Percentiles rank a stretch among this genome's conserved stretches.
Conservation (phyloP, 2,888 invertebrate species). For the Geophilus truncorum region DNA sequence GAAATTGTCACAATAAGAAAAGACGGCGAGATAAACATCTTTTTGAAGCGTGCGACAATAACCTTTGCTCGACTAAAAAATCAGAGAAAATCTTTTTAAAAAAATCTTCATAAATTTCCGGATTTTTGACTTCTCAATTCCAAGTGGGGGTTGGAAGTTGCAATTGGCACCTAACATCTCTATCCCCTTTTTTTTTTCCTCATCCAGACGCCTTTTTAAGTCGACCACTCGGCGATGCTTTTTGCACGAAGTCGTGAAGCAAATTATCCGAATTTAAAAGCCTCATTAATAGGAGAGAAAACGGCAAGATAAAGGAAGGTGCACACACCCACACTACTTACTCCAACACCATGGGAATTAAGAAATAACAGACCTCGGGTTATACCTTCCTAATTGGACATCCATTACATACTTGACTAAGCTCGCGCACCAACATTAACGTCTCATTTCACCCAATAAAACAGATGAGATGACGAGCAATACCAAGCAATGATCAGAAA, state of each 20-base stretch:
- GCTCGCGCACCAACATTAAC: neutral
- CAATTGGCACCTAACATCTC: too few species aligned
- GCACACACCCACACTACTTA: conserved; percentile 16
- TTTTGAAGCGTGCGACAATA: too few species aligned
- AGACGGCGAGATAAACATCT: neutral
- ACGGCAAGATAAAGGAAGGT: neutral
- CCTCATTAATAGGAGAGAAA: conserved; percentile 2
- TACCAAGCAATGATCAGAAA: neutral
- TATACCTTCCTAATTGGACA: conserved; percentile 14
- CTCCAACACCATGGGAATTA: neutral
- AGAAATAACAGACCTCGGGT: conserved; percentile 21
- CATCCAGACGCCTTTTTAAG: neutral
- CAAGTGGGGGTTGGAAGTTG: too few species aligned
- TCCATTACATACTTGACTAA: neutral
- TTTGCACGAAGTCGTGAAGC: neutral
- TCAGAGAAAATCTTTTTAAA: too few species aligned
- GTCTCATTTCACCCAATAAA: conserved; percentile 8
- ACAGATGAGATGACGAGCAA: neutral
- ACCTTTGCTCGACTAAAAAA: too few species aligned
- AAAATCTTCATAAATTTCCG: too few species aligned
- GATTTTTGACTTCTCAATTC: too few species aligned
- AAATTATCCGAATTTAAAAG: conserved; percentile 2
- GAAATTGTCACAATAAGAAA: neutral
- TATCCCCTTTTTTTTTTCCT: neutral
- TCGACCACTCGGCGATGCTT: neutral